Conservation (phyloP, 2,888 invertebrate genomes). For the Ennomos fuscantarius region DNA sequence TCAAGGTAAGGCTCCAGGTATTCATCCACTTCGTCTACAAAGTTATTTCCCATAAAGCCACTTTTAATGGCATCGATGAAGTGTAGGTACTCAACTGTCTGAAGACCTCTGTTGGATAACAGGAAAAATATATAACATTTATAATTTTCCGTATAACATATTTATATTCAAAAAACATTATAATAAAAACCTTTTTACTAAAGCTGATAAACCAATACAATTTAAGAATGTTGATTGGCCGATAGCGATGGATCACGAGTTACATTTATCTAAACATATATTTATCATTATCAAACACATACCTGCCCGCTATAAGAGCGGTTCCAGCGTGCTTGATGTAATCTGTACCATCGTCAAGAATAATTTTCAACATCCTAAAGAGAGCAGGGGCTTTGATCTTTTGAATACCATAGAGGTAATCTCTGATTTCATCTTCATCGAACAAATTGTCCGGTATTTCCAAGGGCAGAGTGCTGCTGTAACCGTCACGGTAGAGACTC, state of each 20-base stretch:
- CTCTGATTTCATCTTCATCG: constrained; percentile 56
- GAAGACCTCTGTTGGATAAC: constrained; percentile 49
- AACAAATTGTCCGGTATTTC: constrained; percentile 52
- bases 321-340: constrained; percentile 57
- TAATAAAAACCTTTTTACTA: too few species aligned
- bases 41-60: constrained; percentile 43
- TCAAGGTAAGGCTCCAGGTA: constrained; percentile 61
- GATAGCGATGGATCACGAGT: constrained; percentile 23
- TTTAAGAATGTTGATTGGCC: background rate
- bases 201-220: too few species aligned
- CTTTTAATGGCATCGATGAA: constrained; percentile 64
- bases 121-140: background rate
- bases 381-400: constrained; percentile 70
- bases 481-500: constrained; percentile 63
- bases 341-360: constrained; percentile 57
- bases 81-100: constrained; percentile 51
- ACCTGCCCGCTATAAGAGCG: constrained; percentile 60
- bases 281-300: constrained; percentile 20
- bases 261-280: constrained; percentile 21
- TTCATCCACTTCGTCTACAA: constrained; percentile 50
- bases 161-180: too few species aligned
- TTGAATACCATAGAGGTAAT: constrained; percentile 55
- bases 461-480: constrained; percentile 46
- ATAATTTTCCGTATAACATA: background rate
- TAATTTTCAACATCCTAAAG: constrained; percentile 59